Percentiles rank a stretch among this genome's conserved stretches.
These are phyloP conservation scores for Calliopsis andreniformis DNA, from an alignment of 1,140 invertebrate species.

Conservation along the genomic window DNA sequence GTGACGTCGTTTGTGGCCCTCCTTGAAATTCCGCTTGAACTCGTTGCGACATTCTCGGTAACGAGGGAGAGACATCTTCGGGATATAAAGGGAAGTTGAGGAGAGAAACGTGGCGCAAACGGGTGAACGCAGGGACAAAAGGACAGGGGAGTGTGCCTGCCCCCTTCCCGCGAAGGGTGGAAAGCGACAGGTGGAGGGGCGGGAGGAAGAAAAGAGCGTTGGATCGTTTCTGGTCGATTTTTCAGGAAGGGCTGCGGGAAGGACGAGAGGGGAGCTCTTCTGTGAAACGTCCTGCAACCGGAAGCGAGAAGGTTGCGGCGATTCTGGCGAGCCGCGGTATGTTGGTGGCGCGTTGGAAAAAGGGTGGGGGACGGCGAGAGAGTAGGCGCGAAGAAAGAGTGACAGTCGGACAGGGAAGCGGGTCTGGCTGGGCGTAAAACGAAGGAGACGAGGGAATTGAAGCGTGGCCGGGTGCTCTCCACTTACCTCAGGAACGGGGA, in stretches of 20 bases:
- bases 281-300: slow-evolving; percentile 51
- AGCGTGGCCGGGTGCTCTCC: slow-evolving; percentile 38
- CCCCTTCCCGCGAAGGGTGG: too few species aligned
- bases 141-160: background rate
- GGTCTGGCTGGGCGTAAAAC: slow-evolving; percentile 37
- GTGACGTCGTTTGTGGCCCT: slow-evolving; percentile 55
- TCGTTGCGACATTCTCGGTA: slow-evolving; percentile 65
- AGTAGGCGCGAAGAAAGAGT: slow-evolving; percentile 40
- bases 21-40: slow-evolving; percentile 62
- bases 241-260: slow-evolving; percentile 6
- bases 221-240: slow-evolving; percentile 60
- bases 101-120: slow-evolving; percentile 39
- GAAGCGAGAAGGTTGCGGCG: slow-evolving; percentile 53
- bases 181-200: background rate
- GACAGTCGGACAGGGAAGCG: slow-evolving; percentile 28
- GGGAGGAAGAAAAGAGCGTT: slow-evolving; percentile 16
- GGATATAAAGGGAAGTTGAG: slow-evolving; percentile 21
- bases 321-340: slow-evolving; percentile 45
- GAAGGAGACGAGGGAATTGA: slow-evolving; percentile 58
- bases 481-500: slow-evolving; percentile 37
- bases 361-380: background rate
- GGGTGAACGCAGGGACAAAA: slow-evolving; percentile 28
- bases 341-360: background rate
- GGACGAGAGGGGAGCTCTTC: slow-evolving; percentile 6
- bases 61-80: slow-evolving; percentile 59